Conservation (phyloP, 2,888 invertebrate genomes). For the Norana najaformis region DNA sequence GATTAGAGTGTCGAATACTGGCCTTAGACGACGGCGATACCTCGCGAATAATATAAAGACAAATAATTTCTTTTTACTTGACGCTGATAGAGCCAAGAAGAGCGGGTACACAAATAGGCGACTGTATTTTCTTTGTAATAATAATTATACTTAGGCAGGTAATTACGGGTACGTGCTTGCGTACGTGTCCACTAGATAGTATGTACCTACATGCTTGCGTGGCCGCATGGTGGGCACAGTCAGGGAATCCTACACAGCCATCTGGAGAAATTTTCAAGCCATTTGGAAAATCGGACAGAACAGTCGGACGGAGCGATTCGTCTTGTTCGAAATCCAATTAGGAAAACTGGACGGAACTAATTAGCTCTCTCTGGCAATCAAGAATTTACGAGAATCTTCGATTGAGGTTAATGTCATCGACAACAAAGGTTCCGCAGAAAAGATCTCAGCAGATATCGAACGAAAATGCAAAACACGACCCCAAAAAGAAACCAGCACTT, state of each 20-base stretch:
- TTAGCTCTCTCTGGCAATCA: background rate
- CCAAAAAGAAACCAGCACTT: background rate
- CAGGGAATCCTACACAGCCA: too few relatives aligned
- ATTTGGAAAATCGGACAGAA: background rate
- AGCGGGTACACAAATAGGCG: too few relatives aligned
- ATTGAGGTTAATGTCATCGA: background rate
- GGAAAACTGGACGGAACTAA: constrained; percentile 3
- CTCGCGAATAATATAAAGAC: too few relatives aligned
- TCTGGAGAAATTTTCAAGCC: background rate
- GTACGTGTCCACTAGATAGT: too few relatives aligned
- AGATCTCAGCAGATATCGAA: background rate
- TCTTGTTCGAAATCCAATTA: background rate
- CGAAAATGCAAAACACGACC: background rate
- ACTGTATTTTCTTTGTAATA: too few relatives aligned
- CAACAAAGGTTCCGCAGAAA: background rate
- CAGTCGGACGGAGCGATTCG: background rate
- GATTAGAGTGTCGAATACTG: too few relatives aligned
- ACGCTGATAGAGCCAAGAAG: too few relatives aligned
- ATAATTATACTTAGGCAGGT: too few relatives aligned
- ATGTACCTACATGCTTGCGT: too few relatives aligned
- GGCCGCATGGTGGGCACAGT: background rate
- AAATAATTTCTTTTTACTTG: too few relatives aligned
- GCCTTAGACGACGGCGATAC: too few relatives aligned
- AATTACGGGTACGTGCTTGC: too few relatives aligned
- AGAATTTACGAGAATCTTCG: background rate